These are phyloP conservation scores for Heliconius nattereri DNA, from an alignment of 1,140 invertebrate genomes.

Conservation along the genomic window DNA sequence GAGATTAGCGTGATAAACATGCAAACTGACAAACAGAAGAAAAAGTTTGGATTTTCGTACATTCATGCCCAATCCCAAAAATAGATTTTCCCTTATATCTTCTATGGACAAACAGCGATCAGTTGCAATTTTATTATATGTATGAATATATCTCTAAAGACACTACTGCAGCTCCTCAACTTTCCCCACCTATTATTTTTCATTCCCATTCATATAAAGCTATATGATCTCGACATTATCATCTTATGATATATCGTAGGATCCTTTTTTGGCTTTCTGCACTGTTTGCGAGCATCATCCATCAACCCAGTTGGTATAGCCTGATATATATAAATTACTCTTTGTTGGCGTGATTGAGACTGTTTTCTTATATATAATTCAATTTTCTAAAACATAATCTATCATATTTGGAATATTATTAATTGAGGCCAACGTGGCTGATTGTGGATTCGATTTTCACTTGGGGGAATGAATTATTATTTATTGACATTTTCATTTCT, in stretches of 20 bases:
- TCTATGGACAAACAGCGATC: too few relatives aligned
- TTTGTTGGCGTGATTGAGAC: slow-evolving; percentile 34
- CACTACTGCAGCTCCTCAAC: neutral
- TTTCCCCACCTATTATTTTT: neutral
- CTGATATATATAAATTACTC: slow-evolving; percentile 32
- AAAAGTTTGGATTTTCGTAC: too few relatives aligned
- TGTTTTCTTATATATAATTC: slow-evolving; percentile 19
- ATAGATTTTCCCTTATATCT: too few relatives aligned
- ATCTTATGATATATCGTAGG: slow-evolving; percentile 25
- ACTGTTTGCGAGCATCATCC: slow-evolving; percentile 32
- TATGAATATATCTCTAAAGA: too few relatives aligned
- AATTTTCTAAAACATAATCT: slow-evolving; percentile 3
- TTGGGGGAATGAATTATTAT: too few relatives aligned
- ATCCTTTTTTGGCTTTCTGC: slow-evolving; percentile 34
- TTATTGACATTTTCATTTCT: too few relatives aligned
- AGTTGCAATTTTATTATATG: too few relatives aligned
- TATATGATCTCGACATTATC: slow-evolving; percentile 22
- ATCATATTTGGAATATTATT: neutral
- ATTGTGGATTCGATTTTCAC: too few relatives aligned
- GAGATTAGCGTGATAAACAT: too few relatives aligned
- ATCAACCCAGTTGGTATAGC: slow-evolving; percentile 35
- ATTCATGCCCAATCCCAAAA: too few relatives aligned
- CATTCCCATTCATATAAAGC: neutral
- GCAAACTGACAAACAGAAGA: too few relatives aligned
- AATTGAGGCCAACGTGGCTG: neutral